Percentiles rank a stretch among this genome's conserved stretches.
These are phyloP conservation scores for Archocentrus centrarchus DNA, from an alignment of 2,113 vertebrate species.

Conservation along the genomic window DNA sequence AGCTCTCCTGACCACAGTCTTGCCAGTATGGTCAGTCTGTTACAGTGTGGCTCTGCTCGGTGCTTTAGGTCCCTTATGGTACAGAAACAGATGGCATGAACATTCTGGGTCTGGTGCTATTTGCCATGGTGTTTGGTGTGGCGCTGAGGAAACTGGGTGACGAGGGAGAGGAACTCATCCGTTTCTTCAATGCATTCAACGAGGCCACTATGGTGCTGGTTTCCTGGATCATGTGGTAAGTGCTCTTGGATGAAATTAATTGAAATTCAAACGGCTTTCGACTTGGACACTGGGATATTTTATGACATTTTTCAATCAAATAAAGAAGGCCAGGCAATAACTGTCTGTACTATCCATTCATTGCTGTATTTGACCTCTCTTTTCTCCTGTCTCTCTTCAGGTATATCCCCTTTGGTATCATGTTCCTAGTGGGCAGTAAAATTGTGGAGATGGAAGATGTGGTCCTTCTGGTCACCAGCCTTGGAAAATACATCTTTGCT, in stretches of 20 bases:
- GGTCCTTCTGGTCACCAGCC: constrained; percentile 89
- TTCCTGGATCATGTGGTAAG: constrained; percentile 99
- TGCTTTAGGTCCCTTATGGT: constrained; percentile 86
- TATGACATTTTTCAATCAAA: neutral
- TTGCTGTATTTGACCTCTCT: neutral
- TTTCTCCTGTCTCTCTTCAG: constrained; percentile 72
- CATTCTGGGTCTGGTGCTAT: constrained; percentile 95
- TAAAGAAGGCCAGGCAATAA: neutral
- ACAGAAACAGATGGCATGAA: constrained; percentile 94
- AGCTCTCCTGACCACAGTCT: neutral
- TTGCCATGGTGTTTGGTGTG: constrained; percentile 94
- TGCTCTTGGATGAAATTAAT: constrained; percentile 2
- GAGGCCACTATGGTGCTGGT: constrained; percentile 99
- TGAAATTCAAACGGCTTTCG: neutral
- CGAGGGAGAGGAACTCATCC: constrained; percentile 95
- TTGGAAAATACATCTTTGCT: constrained; percentile 97
- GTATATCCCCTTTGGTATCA: constrained; percentile 97
- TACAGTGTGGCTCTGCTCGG: neutral
- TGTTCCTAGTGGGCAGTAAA: constrained; percentile 98
- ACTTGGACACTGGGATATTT: neutral
- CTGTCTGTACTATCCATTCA: neutral
- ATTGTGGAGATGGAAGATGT: constrained; percentile 98
- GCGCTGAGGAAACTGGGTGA: constrained; percentile 92
- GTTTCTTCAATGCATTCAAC: constrained; percentile 97
- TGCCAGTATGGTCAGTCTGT: neutral